Evolutionary conservation across 2,797 vertebrate species (phyloP).

Genomic region (Catostomus latipinnis): DNA sequence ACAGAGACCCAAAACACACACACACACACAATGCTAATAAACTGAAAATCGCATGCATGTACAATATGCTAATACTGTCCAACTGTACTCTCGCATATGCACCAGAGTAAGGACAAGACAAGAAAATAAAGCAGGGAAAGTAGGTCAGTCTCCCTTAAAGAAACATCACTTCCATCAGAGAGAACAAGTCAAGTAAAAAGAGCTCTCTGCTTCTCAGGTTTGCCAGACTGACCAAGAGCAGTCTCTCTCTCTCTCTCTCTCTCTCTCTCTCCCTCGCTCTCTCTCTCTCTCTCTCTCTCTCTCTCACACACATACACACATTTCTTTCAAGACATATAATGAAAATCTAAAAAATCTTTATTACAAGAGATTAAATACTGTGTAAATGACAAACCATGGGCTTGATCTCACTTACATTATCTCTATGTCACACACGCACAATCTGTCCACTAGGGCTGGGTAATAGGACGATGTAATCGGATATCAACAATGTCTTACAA

Average conservation of each 20-base stretch:
- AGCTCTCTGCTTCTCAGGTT: conserved; percentile 16
- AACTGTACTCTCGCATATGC: conserved; percentile 25
- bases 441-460: not conserved
- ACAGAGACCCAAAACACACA: not conserved
- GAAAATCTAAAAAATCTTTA: not conserved
- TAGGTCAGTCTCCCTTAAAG: conserved; percentile 64
- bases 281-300: too few relatives aligned
- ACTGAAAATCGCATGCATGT: conserved; percentile 21
- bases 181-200: conserved; percentile 31
- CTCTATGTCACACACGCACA: not conserved
- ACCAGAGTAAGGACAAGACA: conserved; percentile 42
- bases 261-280: too few relatives aligned
- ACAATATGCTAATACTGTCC: conserved; percentile 55
- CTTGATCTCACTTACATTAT: not conserved
- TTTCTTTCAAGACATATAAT: not conserved
- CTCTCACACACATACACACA: not conserved
- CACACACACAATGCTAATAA: conserved; percentile 18
- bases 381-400: not conserved
- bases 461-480: too few relatives aligned
- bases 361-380: conserved; percentile 1
- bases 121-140: conserved; percentile 63
- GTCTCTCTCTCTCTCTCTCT: too few relatives aligned
- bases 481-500: too few relatives aligned
- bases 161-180: conserved; percentile 57
- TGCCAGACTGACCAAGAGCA: conserved; percentile 41